A percentile compares a stretch with the other conserved stretches of the same genome.
These are phyloP conservation scores for Sebastes hubbsi DNA, from an alignment of 2,797 vertebrate species.

Conservation along the genomic window DNA sequence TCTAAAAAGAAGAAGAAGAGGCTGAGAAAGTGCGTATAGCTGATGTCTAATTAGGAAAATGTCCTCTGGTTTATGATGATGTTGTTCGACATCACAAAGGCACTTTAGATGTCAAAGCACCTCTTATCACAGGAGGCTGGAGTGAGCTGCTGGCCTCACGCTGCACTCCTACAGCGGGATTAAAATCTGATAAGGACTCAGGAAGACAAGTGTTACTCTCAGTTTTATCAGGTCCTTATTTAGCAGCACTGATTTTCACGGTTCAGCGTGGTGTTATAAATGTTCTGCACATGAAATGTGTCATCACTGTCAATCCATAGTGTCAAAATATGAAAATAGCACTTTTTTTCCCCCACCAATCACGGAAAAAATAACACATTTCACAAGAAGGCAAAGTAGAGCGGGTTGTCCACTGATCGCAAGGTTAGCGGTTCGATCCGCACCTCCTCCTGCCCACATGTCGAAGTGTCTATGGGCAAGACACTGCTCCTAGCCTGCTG, in stretches of 20 bases:
- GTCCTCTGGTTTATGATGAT: background rate
- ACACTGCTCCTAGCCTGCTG: background rate
- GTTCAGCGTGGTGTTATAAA: background rate
- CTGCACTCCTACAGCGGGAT: background rate
- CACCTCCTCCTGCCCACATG: background rate
- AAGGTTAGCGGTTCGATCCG: background rate
- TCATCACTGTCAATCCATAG: slow-evolving; percentile 10
- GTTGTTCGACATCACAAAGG: background rate
- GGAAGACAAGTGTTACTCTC: background rate
- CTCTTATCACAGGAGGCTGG: background rate
- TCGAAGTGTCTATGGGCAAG: background rate
- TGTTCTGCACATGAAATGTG: background rate
- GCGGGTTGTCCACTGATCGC: background rate
- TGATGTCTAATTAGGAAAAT: background rate
- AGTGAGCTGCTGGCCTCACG: background rate
- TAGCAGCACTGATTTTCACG: background rate
- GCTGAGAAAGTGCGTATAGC: background rate
- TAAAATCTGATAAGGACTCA: background rate
- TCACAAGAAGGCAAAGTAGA: background rate
- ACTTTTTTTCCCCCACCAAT: background rate
- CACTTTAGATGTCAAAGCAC: background rate
- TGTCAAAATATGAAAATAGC: background rate
- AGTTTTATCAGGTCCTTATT: background rate
- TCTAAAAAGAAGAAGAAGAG: background rate
- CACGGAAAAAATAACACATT: slow-evolving; percentile 14